Evolutionary conservation across 2,888 invertebrate genomes (phyloP).

Genomic region (Stomorhina lunata): DNA sequence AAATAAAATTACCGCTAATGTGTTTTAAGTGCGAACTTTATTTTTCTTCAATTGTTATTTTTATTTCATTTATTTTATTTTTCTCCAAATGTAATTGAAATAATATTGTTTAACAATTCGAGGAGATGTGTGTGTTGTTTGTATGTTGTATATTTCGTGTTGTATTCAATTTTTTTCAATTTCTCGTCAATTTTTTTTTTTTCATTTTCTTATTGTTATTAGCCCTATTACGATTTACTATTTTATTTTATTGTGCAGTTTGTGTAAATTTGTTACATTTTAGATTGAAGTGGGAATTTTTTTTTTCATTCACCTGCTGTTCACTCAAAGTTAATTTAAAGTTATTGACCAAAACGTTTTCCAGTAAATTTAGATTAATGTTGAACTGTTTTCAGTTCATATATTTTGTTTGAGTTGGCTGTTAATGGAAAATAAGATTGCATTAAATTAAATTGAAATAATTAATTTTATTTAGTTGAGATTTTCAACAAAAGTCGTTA

Average conservation of each 20-base stretch:
- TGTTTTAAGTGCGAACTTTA: conserved; percentile 62
- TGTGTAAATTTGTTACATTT: conserved; percentile 9
- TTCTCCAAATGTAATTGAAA: conserved; percentile 62
- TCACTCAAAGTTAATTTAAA: conserved; percentile 40
- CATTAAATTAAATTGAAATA: conserved; percentile 19
- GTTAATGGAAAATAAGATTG: not conserved
- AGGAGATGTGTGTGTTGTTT: conserved; percentile 10
- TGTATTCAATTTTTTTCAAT: too few relatives aligned
- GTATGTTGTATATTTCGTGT: not conserved
- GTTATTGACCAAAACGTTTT: conserved; percentile 55
- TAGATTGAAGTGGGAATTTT: not conserved
- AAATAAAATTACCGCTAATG: conserved; percentile 65
- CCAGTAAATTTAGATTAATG: conserved; percentile 46
- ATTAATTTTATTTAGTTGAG: conserved; percentile 25
- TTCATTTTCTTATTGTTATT: conserved; percentile 3
- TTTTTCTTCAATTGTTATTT: conserved; percentile 55
- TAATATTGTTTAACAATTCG: conserved; percentile 30
- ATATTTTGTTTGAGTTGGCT: not conserved
- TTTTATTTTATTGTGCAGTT: not conserved
- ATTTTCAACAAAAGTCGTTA: not conserved
- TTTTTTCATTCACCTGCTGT: not conserved
- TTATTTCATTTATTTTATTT: too few relatives aligned
- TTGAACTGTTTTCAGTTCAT: conserved; percentile 10
- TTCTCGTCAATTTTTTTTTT: too few relatives aligned
- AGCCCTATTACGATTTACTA: too few relatives aligned